Evolutionary conservation across 2,113 vertebrate species (phyloP).

Genomic region (Balaeniceps rex): DNA sequence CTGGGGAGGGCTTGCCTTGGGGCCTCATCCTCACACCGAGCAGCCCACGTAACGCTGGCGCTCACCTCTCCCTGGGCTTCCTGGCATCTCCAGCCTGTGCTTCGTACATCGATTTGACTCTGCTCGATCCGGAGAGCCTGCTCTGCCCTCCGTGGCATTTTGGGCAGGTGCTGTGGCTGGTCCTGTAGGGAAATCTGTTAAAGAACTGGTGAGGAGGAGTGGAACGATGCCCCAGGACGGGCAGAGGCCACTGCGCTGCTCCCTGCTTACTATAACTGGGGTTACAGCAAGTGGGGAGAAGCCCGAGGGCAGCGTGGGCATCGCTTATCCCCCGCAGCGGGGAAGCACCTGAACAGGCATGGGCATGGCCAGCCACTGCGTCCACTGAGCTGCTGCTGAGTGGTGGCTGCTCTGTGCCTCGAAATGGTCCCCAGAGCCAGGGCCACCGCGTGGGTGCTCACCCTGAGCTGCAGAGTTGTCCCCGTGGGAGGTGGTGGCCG

Average conservation of each 20-base stretch:
- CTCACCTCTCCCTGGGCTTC: neutral
- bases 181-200: neutral
- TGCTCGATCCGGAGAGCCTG: rapidly evolving
- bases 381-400: neutral
- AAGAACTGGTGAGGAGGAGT: neutral
- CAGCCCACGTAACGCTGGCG: rapidly evolving
- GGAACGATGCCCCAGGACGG: rapidly evolving
- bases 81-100: neutral
- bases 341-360: rapidly evolving
- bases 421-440: rapidly evolving
- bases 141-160: neutral
- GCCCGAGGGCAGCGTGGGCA: neutral
- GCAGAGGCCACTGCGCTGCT: neutral
- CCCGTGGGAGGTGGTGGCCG: rapidly evolving
- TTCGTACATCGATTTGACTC: rapidly evolving
- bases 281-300: neutral
- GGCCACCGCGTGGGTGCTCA: rapidly evolving
- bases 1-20: too few relatives aligned
- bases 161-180: neutral
- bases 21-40: neutral
- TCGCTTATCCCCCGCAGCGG: neutral
- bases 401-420: neutral
- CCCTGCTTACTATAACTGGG: neutral
- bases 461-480: neutral
- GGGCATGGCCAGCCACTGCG: neutral